Evolutionary conservation across 2,797 vertebrate genomes (phyloP), one percentile per base, ranked within the genome.

Genomic region (Calcarius lapponicus): DNA sequence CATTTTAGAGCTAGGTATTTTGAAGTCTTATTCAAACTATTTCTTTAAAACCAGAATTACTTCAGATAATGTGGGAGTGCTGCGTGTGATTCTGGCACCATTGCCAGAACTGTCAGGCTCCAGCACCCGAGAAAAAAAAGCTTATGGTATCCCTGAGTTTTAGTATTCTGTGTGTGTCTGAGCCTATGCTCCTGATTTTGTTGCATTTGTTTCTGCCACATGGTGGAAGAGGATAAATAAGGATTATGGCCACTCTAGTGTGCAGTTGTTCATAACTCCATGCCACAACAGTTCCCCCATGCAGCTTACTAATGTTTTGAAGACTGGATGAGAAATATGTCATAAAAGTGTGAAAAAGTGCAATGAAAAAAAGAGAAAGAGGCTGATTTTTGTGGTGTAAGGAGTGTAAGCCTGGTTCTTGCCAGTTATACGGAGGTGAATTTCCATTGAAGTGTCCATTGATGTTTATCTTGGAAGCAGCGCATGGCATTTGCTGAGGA

Each of bases 1-100:
- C 17, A 56, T 88, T 93, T 88, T 34, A 57, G 64, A 45, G 6
- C 16, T 66, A 38, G 43, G 2, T 70, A 36, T 48, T 90, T 80
- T 71, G 29, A 82, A 74, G n/a, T 85, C 58, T 73, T 78, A 48
- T 69, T 95, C 31, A 61, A 82, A 40, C 28, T 2, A 17, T 62
- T 83, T 86, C 14, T 73, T 92, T 60, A 40, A 90, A 86, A 51
- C 8, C 11, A 34, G 66, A 84, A 45, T 40, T 11, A 56, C 22
- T 85, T 90, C n/a, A 36, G 76, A 51, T 86, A 72, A 22, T 9
- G 3, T 51, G 22, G 9, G 21, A 67, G 20, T 17, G 3, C 53
- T 12, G 1, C 0, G 0, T 58, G 31, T 2, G 5, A 80, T 62
- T 25, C 58, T 71, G 31, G 38, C 42, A 10, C 17, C 5, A 5